Conservation (phyloP, 2,888 invertebrate species). For the Aphodius granarius region DNA sequence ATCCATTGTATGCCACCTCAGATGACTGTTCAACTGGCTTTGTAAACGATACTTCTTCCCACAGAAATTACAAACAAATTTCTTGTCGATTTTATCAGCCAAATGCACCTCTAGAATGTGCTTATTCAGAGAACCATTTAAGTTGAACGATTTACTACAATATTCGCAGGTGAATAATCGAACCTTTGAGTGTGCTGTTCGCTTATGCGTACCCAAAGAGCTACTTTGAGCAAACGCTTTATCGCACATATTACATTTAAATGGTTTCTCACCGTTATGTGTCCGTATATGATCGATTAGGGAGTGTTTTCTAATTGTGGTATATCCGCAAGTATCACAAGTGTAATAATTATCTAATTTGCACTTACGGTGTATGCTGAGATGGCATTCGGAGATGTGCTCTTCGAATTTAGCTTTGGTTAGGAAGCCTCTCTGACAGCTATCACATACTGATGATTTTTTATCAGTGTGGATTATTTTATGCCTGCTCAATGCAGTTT, state of each 20-base stretch:
- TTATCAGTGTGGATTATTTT: background rate
- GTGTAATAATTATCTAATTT: background rate
- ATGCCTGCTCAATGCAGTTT: background rate
- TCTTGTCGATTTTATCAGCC: slow-evolving; percentile 5
- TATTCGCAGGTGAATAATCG: slow-evolving; percentile 4
- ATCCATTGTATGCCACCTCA: background rate
- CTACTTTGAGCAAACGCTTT: slow-evolving; percentile 4
- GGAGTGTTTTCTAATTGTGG: background rate
- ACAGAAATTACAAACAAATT: slow-evolving; percentile 4
- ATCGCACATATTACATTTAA: slow-evolving; percentile 1
- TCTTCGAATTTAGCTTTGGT: background rate
- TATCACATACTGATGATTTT: background rate
- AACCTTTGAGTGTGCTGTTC: background rate
- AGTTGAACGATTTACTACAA: slow-evolving; percentile 9
- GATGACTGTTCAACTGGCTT: slow-evolving; percentile 1
- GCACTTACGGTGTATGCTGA: background rate
- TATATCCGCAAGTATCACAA: background rate
- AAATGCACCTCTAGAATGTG: background rate
- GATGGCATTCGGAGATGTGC: background rate
- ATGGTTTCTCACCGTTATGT: background rate
- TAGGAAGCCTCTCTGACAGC: background rate
- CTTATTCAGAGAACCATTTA: background rate
- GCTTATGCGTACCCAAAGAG: background rate
- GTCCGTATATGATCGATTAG: background rate
- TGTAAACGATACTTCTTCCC: background rate